phyloP scores from a whole-genome alignment of 53 echinoderm and acorn worm genomes.

The Echinarachnius parma region DNA sequence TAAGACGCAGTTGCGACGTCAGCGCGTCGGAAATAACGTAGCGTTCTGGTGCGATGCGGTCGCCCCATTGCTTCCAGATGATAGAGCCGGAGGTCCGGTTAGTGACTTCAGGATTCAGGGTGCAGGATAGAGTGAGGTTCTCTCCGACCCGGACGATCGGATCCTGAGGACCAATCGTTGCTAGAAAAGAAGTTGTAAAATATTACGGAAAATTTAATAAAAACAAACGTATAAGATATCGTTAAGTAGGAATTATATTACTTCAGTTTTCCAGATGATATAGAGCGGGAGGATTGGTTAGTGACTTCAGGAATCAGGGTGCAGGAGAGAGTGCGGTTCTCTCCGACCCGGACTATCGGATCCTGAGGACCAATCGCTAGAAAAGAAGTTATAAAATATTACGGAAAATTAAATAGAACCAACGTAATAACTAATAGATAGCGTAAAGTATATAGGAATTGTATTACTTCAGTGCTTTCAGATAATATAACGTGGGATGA shows the following conservation, averaged over 20 bases:
- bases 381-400: too few relatives aligned
- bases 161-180: slow-evolving; percentile 13
- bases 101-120: not conserved
- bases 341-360: too few relatives aligned
- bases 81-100: slow-evolving; percentile 1
- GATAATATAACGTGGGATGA: not conserved
- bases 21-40: slow-evolving; percentile 7
- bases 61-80: slow-evolving; percentile 3
- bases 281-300: not conserved
- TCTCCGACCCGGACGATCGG: slow-evolving; percentile 9
- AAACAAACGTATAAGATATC: not conserved
- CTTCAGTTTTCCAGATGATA: not conserved
- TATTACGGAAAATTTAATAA: too few relatives aligned
- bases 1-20: slow-evolving; percentile 22
- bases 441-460: too few relatives aligned
- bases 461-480: too few relatives aligned
- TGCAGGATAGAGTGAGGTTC: slow-evolving; percentile 20
- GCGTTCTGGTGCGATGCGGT: not conserved
- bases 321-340: not conserved
- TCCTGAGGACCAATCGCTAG: too few relatives aligned
- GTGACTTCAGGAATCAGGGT: not conserved
- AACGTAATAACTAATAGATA: too few relatives aligned
- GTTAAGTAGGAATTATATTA: not conserved
- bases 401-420: too few relatives aligned
- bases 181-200: not conserved